Evolutionary conservation across 1,140 invertebrate species (phyloP).

Genomic region (Bradysia coprophila): DNA sequence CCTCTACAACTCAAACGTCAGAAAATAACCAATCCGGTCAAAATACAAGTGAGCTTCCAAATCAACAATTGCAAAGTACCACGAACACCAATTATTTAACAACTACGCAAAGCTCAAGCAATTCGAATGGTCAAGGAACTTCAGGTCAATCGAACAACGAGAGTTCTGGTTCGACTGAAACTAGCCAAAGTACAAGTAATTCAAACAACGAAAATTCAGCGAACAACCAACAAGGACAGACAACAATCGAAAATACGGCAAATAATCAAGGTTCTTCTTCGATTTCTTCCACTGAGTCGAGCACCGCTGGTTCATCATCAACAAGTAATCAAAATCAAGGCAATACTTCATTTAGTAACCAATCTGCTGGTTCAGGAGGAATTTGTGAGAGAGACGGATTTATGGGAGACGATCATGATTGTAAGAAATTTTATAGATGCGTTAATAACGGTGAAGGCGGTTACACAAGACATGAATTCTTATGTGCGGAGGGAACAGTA

Average conservation of each 20-base stretch:
- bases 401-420: not conserved
- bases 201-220: no score
- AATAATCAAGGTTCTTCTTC: not conserved
- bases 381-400: not conserved
- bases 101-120: not conserved
- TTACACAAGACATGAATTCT: slow-evolving; percentile 35
- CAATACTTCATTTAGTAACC: not conserved
- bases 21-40: no score
- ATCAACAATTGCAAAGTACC: not conserved
- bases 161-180: no score
- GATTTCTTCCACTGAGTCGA: not conserved
- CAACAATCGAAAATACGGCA: not conserved
- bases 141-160: no score
- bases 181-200: no score
- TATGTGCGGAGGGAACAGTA: slow-evolving; percentile 38
- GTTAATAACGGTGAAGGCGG: slow-evolving; percentile 30
- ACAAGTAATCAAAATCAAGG: not conserved
- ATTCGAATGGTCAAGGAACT: not conserved
- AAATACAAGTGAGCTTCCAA: no score
- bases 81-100: not conserved
- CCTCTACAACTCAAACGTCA: no score
- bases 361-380: not conserved
- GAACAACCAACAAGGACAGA: no score
- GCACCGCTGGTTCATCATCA: not conserved
- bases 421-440: slow-evolving; percentile 45